Evolutionary conservation across 2,888 invertebrate species (phyloP), one percentile per base, ranked within the genome.

Genomic region (Ophion slaviceki): DNA sequence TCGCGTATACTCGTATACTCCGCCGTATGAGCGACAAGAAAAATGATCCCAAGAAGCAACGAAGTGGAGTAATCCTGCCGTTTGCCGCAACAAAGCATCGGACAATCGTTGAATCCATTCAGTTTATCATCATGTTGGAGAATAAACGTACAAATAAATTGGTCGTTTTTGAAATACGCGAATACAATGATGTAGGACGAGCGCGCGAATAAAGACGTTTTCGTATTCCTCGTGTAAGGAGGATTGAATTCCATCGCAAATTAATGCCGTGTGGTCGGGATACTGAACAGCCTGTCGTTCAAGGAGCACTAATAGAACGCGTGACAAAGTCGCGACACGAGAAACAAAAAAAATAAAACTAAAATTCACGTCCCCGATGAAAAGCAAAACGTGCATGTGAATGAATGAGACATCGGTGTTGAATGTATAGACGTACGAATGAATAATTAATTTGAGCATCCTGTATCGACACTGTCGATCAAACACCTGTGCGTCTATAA

Each of bases 381-480:
- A 53, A 74, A 67, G 62, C 40, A 59, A 70, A 78, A 78, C 62
- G 32, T 24, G n/a, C 71, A 32, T 45, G 20, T 64, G 74, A 70
- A 76, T 79, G 85, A 82, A 85, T 71, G 76, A 76, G 61, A 80
- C 59, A 67, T 28, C 61, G 36, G 47, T 59, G 75, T 53, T 5
- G 32, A 66, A 74, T 68, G 36, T 53, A 17, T 40, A 67, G 71
- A 62, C 66, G 59, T 47, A 75, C 17, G 66, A 82, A 80, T 85
- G 82, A 82, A 82, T 82, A 80, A 85, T 85, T 85, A 36, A 85
- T 79, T 40, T 75, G 24, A 17, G 24, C 79, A 53, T 20, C 40
- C 53, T 66, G 77, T 78, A 85, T 85, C 81, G 81, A 82, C 53
- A 64, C 70, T 78, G 64, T 75, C 85, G 85, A 85, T 85, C 85